Evolutionary conservation across 2,888 invertebrate genomes (phyloP).

Genomic region (Copidosoma aretas): DNA sequence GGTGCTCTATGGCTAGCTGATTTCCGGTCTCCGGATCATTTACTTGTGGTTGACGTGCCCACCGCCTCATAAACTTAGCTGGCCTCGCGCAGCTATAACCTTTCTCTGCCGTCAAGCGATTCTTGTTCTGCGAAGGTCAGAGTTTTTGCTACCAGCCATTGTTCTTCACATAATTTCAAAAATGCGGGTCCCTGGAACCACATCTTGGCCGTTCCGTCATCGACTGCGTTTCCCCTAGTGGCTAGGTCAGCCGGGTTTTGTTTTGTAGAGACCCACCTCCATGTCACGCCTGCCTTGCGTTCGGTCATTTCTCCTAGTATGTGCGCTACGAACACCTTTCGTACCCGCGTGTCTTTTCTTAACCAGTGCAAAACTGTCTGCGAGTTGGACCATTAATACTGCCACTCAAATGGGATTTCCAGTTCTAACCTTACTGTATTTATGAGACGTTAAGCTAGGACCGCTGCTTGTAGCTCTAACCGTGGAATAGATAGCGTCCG

Average conservation of each 20-base stretch:
- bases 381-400: conserved; percentile 4
- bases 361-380: neutral
- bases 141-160: no score
- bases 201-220: no score
- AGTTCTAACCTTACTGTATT: neutral
- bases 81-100: no score
- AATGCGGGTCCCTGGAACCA: no score
- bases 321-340: conserved; percentile 8
- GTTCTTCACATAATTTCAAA: no score
- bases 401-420: neutral
- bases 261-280: neutral
- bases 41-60: no score
- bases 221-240: neutral
- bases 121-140: no score
- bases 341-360: neutral
- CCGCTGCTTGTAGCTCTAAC: conserved; percentile 9
- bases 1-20: no score
- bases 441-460: neutral
- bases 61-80: no score
- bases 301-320: neutral
- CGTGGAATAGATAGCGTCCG: neutral
- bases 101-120: no score
- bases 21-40: no score
- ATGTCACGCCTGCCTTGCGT: neutral
- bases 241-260: neutral